Percentiles rank a stretch among this genome's conserved stretches.
These are phyloP conservation scores for Diaphora mendica DNA, from an alignment of 2,888 invertebrate species.

Conservation along the genomic window DNA sequence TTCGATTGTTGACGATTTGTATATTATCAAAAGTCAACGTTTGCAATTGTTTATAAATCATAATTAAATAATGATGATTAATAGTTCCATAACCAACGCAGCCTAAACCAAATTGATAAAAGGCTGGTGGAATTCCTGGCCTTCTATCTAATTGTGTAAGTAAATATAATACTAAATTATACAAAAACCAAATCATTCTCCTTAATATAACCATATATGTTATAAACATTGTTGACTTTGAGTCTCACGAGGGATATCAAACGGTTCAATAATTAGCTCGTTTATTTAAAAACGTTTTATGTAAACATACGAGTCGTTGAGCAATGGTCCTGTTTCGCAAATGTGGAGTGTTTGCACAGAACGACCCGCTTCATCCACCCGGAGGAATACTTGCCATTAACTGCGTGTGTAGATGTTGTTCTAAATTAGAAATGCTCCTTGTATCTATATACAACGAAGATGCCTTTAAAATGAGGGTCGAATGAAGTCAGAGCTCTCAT, in stretches of 20 bases:
- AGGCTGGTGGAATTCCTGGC: too few relatives aligned
- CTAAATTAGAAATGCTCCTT: constrained; percentile 13
- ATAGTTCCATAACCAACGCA: too few relatives aligned
- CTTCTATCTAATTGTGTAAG: too few relatives aligned
- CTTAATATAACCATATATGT: neutral
- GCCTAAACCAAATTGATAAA: too few relatives aligned
- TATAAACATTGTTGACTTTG: neutral
- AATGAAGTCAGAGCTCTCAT: neutral
- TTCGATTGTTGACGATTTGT: too few relatives aligned
- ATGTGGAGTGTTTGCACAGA: constrained; percentile 38
- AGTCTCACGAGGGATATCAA: constrained; percentile 1
- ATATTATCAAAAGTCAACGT: too few relatives aligned
- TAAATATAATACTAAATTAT: neutral
- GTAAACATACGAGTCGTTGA: constrained; percentile 25
- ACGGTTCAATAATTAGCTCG: constrained; percentile 9
- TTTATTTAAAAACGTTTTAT: constrained; percentile 23
- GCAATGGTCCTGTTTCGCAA: constrained; percentile 39
- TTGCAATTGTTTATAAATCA: too few relatives aligned
- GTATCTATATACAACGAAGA: neutral
- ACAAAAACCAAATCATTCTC: neutral
- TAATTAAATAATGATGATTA: too few relatives aligned
- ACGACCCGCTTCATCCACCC: constrained; percentile 38
- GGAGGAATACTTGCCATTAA: constrained; percentile 45
- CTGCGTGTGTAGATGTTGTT: constrained; percentile 17
- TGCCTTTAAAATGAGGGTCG: neutral